Base-by-base conservation (phyloP, 2,113 vertebrate genomes). In the Melanerpes aurifrons region DNA sequence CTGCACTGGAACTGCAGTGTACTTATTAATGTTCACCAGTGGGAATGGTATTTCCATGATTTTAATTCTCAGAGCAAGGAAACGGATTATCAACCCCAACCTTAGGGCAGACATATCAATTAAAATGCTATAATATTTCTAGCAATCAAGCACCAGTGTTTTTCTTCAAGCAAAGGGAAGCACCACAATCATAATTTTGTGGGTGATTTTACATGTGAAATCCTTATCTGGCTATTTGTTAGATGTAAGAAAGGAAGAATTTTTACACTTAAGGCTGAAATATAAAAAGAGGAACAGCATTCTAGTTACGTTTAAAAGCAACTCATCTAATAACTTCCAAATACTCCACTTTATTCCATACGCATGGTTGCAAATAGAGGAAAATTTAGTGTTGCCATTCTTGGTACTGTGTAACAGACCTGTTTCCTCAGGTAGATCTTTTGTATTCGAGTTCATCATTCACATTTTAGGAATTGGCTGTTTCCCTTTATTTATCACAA, bases 291-390 rank as follows among this genome's bases (percentile, higher is more conserved):
- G 32, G 11, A 76, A 54, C 10, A 15, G 28, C 25, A 50, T n/a
- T 69, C 18, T 59, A 31, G 26, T 72, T 84, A 77, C 48, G 86
- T 86, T 57, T 75, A 71, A 56, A 71, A 82, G 67, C 37, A 78
- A 53, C 13, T 75, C 15, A 61, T 10, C 22, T 59, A n/a, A 20
- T 84, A 4, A n/a, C 66, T 58, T 69, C 58, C 13, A 35, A 82
- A 86, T 26, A 64, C 14, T 1, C 0, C 0, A 66, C 61, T 61
- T 75, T 35, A 64, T 22, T 81, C 7, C 45, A 72, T 29, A 77
- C 10, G 57, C 25, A 54, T 8, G 53, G 28, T 12, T 83, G 48
- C 20, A 93, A 86, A 80, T 2, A 50, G 37, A 90, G 20, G n/a
- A 79, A 93, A 92, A 86, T 29, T 35, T 53, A 87, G 20, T 19